A percentile compares a stretch with the other conserved stretches of the same genome.
Evolutionary conservation across 2,888 invertebrate species (phyloP).

Genomic region (Stratiomys singularior): DNA sequence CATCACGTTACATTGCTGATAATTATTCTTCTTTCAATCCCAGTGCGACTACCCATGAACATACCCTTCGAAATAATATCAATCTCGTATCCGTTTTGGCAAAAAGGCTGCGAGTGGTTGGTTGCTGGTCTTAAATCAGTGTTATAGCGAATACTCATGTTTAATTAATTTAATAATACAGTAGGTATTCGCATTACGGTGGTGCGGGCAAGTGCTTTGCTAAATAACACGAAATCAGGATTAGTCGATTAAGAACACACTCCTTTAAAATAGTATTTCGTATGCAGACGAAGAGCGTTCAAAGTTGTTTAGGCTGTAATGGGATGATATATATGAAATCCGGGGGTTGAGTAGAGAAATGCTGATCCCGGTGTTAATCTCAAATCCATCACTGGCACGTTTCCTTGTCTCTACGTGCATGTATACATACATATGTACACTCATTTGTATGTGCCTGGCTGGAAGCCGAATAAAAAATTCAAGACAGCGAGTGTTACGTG

Average conservation of each 20-base stretch:
- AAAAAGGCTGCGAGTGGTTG: neutral
- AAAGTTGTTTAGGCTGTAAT: neutral
- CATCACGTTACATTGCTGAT: neutral
- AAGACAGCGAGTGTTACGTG: constrained; percentile 47
- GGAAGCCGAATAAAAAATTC: constrained; percentile 44
- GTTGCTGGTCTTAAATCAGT: neutral
- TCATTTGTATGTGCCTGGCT: neutral
- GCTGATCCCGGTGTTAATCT: constrained; percentile 27
- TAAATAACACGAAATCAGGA: constrained; percentile 31
- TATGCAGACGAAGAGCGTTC: neutral
- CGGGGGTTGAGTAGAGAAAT: neutral
- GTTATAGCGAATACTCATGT: constrained; percentile 22
- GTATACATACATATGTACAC: no score
- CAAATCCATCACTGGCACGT: constrained; percentile 37
- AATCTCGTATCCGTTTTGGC: no score
- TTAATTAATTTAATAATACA: constrained; percentile 45
- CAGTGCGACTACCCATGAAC: neutral
- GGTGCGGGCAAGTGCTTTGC: neutral
- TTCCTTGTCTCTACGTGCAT: neutral
- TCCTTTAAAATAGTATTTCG: constrained; percentile 1
- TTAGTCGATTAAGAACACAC: constrained; percentile 24
- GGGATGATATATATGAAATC: neutral
- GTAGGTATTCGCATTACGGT: neutral
- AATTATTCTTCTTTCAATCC: neutral
- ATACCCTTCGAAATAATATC: neutral